These are phyloP conservation scores for Sturnira hondurensis DNA, from an alignment of 2,113 vertebrate genomes.

Conservation along the genomic window DNA sequence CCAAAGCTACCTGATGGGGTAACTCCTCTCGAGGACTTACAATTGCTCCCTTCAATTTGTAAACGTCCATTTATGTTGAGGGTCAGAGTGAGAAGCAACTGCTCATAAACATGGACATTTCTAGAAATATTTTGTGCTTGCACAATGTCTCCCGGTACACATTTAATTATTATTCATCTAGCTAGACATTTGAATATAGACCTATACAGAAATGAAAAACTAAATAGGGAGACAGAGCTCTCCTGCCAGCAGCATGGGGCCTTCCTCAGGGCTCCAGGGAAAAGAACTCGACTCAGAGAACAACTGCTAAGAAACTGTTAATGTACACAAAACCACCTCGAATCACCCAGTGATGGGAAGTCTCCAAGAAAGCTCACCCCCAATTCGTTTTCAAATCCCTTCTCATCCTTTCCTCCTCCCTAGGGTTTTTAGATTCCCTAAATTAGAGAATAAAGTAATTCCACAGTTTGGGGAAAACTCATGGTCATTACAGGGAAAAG, in stretches of 20 bases:
- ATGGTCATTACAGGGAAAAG: conserved; percentile 36
- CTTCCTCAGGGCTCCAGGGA: not conserved
- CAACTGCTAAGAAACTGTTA: not conserved
- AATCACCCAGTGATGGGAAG: not conserved
- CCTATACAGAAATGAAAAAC: not conserved
- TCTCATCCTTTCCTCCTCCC: not conserved
- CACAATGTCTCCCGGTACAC: not conserved
- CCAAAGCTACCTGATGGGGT: not conserved
- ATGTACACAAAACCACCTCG: not conserved
- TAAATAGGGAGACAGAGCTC: not conserved
- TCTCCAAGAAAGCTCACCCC: conserved; percentile 45
- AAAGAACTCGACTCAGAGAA: not conserved
- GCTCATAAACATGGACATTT: not conserved
- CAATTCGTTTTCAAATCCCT: conserved; percentile 62
- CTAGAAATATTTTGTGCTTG: not conserved
- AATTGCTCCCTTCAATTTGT: not conserved
- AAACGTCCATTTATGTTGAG: not conserved
- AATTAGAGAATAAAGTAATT: conserved; percentile 57
- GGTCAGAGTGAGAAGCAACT: not conserved
- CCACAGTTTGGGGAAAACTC: conserved; percentile 43
- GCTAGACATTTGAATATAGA: not conserved
- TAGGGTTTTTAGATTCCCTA: conserved; percentile 44
- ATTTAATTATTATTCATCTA: not conserved
- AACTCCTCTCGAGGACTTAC: not conserved
- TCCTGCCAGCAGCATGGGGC: not conserved